phyloP scores from a whole-genome alignment of 30 jellyfish, hydroid and myxozoan species.

The Hydractinia symbiolongicarpus region DNA sequence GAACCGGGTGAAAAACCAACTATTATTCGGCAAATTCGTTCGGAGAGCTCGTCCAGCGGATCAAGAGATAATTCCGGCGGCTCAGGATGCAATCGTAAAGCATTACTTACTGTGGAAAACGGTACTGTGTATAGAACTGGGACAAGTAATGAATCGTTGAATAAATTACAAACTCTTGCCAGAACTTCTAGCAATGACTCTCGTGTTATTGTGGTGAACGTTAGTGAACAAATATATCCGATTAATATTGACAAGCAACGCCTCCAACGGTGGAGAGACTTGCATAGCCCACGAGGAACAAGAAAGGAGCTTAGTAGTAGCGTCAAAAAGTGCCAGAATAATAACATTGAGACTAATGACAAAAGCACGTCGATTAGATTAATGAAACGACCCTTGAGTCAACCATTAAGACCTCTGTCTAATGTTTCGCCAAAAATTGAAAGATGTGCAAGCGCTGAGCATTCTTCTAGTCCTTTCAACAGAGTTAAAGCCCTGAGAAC shows the following conservation, averaged over 20 bases:
- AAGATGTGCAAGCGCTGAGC: slow-evolving; percentile 29
- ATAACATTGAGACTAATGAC: background rate
- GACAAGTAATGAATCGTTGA: slow-evolving; percentile 25
- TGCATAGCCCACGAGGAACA: slow-evolving; percentile 25
- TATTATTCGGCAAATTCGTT: slow-evolving; percentile 32
- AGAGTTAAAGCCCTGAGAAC: background rate
- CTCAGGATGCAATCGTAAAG: slow-evolving; percentile 13
- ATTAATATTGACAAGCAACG: slow-evolving; percentile 12
- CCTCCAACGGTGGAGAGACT: slow-evolving; percentile 24
- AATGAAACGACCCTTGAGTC: slow-evolving; percentile 25
- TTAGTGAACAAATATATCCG: slow-evolving; percentile 18
- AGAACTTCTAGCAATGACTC: slow-evolving; percentile 32
- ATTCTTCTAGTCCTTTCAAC: slow-evolving; percentile 4
- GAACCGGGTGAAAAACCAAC: slow-evolving; percentile 47
- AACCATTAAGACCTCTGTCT: slow-evolving; percentile 10
- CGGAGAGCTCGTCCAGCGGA: slow-evolving; percentile 23
- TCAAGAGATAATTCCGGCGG: slow-evolving; percentile 7
- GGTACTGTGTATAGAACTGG: slow-evolving; percentile 14
- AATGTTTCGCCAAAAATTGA: slow-evolving; percentile 12
- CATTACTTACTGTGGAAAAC: slow-evolving; percentile 1
- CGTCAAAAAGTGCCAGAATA: background rate
- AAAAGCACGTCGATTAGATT: background rate
- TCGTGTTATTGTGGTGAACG: slow-evolving; percentile 33
- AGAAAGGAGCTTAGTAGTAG: background rate
- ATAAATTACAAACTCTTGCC: background rate